Evolutionary conservation across 2,888 invertebrate genomes (phyloP).

Genomic region (Dryobotodes eremita): DNA sequence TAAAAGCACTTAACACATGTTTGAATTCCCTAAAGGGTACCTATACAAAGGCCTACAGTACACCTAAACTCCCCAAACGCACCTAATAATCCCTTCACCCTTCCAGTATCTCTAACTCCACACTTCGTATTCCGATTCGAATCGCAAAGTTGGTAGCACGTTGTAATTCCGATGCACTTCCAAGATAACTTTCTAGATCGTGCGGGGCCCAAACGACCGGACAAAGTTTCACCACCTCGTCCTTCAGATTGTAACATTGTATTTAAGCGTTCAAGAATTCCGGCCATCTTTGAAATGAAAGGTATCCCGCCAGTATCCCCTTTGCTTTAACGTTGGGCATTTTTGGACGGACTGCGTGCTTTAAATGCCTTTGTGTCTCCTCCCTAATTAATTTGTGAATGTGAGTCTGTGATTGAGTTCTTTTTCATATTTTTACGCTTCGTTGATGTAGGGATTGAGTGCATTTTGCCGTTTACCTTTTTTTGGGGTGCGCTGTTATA

Average conservation of each 20-base stretch:
- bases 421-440: slow-evolving; percentile 34
- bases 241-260: slow-evolving; percentile 75
- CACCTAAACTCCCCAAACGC: background rate
- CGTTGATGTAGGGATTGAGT: slow-evolving; percentile 1
- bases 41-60: no score
- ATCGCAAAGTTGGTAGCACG: slow-evolving; percentile 84
- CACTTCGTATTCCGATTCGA: slow-evolving; percentile 79
- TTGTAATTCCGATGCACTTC: slow-evolving; percentile 88
- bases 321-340: slow-evolving; percentile 67
- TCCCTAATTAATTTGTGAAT: slow-evolving; percentile 66
- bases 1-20: background rate
- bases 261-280: slow-evolving; percentile 74
- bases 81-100: background rate
- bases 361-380: slow-evolving; percentile 60
- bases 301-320: slow-evolving; percentile 66
- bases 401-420: slow-evolving; percentile 35
- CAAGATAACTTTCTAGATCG: slow-evolving; percentile 86
- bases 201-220: slow-evolving; percentile 84
- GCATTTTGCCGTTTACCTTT: slow-evolving; percentile 2
- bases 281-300: slow-evolving; percentile 73
- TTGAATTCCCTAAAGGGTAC: background rate
- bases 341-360: slow-evolving; percentile 66
- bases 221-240: slow-evolving; percentile 81
- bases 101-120: slow-evolving; percentile 74
- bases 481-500: background rate